phyloP scores from a whole-genome alignment of 2,797 vertebrate species.

The Benthosema pterotum region DNA sequence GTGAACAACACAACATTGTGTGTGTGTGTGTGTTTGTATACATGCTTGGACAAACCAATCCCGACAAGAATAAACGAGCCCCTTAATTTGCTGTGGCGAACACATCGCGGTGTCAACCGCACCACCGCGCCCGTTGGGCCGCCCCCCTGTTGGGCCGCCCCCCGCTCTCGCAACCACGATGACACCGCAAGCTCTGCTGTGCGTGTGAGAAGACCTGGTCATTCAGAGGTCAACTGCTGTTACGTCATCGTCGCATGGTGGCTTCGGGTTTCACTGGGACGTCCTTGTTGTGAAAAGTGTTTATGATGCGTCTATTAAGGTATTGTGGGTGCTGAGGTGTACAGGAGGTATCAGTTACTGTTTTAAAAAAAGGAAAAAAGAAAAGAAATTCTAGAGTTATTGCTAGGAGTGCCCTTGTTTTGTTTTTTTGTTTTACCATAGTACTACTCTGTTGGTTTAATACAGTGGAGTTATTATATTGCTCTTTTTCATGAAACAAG shows the following conservation, averaged over 20 bases:
- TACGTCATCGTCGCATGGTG: constrained; percentile 8
- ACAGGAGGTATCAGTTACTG: constrained; percentile 40
- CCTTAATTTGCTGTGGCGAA: constrained; percentile 15
- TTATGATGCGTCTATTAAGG: constrained; percentile 36
- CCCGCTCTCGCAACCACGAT: too few relatives aligned
- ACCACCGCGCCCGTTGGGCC: constrained; percentile 20
- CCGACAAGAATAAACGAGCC: constrained; percentile 28
- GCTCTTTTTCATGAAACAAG: constrained; percentile 57
- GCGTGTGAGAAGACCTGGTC: constrained; percentile 14
- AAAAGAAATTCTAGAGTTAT: constrained; percentile 47
- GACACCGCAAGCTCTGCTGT: neutral
- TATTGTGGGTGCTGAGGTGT: constrained; percentile 33
- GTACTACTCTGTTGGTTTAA: constrained; percentile 30
- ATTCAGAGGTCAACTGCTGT: constrained; percentile 26
- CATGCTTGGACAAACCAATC: constrained; percentile 52
- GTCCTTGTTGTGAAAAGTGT: constrained; percentile 35
- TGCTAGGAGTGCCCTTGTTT: constrained; percentile 27
- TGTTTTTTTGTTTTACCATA: neutral
- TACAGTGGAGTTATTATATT: constrained; percentile 46
- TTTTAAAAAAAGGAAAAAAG: constrained; percentile 55
- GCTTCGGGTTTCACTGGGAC: constrained; percentile 34
- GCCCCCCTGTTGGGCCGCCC: neutral
- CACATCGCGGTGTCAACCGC: constrained; percentile 30
- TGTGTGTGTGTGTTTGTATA: constrained; percentile 1
- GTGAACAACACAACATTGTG: constrained; percentile 54